Percentiles rank a stretch among this genome's conserved stretches.
Evolutionary conservation across 2,113 vertebrate species (phyloP).

Genomic region (Cinclus mexicanus): DNA sequence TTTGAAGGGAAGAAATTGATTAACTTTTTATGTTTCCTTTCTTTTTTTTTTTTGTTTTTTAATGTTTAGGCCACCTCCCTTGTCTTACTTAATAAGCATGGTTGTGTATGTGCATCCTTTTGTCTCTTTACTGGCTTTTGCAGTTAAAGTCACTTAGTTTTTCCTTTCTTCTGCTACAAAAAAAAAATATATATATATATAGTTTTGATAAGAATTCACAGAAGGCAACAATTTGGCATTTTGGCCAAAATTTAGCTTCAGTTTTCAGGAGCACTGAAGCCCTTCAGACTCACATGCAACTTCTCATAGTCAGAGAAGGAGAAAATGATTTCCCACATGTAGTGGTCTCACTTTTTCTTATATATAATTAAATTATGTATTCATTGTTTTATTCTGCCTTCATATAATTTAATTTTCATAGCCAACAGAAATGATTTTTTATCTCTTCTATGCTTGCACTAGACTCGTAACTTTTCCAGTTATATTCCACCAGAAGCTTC

Average conservation of each 20-base stretch:
- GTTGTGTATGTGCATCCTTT: neutral
- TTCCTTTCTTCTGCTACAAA: neutral
- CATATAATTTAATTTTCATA: conserved; percentile 3
- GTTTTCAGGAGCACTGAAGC: neutral
- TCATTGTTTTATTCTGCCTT: conserved; percentile 6
- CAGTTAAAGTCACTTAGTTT: neutral
- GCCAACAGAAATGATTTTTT: neutral
- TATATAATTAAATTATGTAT: neutral
- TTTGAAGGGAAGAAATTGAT: neutral
- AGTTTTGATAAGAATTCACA: neutral
- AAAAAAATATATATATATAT: neutral
- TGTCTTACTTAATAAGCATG: neutral
- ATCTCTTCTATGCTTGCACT: neutral
- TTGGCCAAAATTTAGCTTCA: neutral
- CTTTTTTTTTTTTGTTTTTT: neutral
- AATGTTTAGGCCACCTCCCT: neutral
- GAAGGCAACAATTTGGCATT: neutral
- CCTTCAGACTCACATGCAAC: neutral
- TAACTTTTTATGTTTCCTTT: neutral
- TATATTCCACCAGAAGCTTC: neutral
- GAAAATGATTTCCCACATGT: neutral
- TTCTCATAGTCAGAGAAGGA: neutral
- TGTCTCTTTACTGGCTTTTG: neutral
- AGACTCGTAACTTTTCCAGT: neutral
- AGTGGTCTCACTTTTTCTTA: neutral